A percentile compares a stretch with the other conserved stretches of the same genome.
Evolutionary conservation across 2,888 invertebrate genomes (phyloP).

Genomic region (Aphodius granarius): DNA sequence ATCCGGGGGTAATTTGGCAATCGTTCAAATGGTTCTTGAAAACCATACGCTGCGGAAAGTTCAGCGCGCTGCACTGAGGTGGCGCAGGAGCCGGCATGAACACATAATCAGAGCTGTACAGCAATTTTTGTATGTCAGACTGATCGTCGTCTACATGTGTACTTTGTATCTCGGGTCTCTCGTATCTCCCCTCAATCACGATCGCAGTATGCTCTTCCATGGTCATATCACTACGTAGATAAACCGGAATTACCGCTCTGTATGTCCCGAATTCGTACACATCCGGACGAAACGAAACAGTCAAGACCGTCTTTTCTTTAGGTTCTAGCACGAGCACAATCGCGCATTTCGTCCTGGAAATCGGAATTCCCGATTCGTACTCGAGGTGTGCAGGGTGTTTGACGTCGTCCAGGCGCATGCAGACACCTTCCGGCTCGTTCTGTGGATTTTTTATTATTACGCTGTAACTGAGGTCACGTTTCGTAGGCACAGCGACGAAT

Average conservation of each 20-base stretch:
- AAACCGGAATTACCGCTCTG: not conserved
- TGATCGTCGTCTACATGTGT: not conserved
- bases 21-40: not conserved
- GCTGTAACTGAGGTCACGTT: slow-evolving; percentile 1
- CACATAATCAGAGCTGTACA: not conserved
- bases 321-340: slow-evolving; percentile 8
- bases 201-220: not conserved
- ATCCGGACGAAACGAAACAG: not conserved
- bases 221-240: slow-evolving; percentile 3
- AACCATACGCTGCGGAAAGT: not conserved
- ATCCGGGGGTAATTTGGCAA: not conserved
- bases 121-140: not conserved
- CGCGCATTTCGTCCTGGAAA: not conserved
- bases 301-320: slow-evolving; percentile 7
- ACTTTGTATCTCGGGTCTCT: not conserved
- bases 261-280: not conserved
- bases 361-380: not conserved
- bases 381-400: not conserved
- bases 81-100: not conserved
- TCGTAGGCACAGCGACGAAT: not conserved
- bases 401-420: slow-evolving; percentile 18
- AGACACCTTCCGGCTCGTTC: slow-evolving; percentile 14
- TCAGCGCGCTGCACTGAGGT: not conserved
- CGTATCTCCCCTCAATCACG: not conserved
- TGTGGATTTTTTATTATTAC: slow-evolving; percentile 12